Base-by-base conservation (phyloP, 1,140 invertebrate species). In the Helicoverpa armigera region DNA sequence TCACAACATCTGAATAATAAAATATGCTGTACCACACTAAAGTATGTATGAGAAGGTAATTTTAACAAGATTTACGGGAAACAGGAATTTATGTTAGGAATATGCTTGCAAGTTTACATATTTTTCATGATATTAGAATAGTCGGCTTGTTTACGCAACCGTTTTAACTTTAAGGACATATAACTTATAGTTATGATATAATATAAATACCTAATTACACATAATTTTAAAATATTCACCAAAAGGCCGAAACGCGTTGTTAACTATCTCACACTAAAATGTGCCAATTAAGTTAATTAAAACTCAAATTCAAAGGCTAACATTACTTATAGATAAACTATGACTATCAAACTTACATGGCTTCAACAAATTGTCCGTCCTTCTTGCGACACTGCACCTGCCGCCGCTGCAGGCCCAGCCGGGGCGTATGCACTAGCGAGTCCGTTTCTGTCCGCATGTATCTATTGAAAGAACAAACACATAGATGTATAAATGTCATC, bases 351-450 rank as follows among this genome's bases (percentile, higher is more conserved):
- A 90, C 92, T 92, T 84, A 93, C 93, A 94, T 90, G 18, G 87
- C 79, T 74, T 94, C 92, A 2, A 93, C 91, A 65, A 92, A 92
- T 14, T 83, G 85, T 54, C 91, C 92, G 48, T 92, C 89, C 81
- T 90, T 94, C 51, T 78, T 85, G 9, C 91, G 90, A 79, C 93
- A 94, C 72, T 94, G 91, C 72, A 94, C 91, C 76, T 93, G 91
- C 10, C 93, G 87, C 7, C 89, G 84, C 77, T 94, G 93, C 58
- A 94, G 75, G 12, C 93, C 93, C n/a, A 94, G 87, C 0, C 90
- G 85, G 0, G 93, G 93, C 0, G 91, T 90, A 70, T 94, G 92
- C 16, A 94, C 91, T 60, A 94, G 81, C 0, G 92, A 92, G 63
- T 93, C 91, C 2, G 88, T 77, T 79, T 92, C 90, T 5, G 84